Evolutionary conservation across 1,140 invertebrate genomes (phyloP).

Genomic region (Zaprionus inermis): DNA sequence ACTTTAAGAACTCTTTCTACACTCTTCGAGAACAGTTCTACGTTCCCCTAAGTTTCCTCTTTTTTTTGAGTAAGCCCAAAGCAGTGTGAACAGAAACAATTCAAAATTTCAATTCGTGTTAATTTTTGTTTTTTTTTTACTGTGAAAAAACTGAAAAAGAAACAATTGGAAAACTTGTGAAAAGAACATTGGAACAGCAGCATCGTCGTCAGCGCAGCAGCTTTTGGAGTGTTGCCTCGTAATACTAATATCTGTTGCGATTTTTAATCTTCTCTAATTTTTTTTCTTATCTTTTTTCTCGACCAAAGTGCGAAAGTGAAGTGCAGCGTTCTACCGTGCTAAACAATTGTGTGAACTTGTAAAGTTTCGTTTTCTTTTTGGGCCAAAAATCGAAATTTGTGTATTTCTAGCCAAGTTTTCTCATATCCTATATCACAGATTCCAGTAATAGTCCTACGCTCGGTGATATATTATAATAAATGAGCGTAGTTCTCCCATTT

Average conservation of each 20-base stretch:
- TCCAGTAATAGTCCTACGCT: neutral
- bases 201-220: slow-evolving; percentile 4
- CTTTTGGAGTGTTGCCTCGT: slow-evolving; percentile 28
- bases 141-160: slow-evolving; percentile 28
- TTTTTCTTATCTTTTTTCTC: neutral
- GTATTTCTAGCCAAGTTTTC: neutral
- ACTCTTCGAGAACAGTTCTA: slow-evolving; percentile 20
- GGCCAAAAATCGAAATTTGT: too few relatives aligned
- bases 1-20: neutral
- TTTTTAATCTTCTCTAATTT: neutral
- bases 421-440: neutral
- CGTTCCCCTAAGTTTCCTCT: slow-evolving; percentile 11
- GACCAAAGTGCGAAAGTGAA: neutral
- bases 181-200: neutral
- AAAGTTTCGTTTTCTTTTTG: neutral
- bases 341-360: neutral
- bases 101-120: slow-evolving; percentile 28
- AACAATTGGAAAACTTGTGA: neutral
- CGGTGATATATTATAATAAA: neutral
- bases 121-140: slow-evolving; percentile 18
- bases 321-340: neutral
- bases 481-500: neutral
- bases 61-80: slow-evolving; percentile 41
- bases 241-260: neutral
- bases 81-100: slow-evolving; percentile 11